These are phyloP conservation scores for Trichomalopsis sarcophagae DNA, from an alignment of 1,140 invertebrate genomes.

Conservation along the genomic window DNA sequence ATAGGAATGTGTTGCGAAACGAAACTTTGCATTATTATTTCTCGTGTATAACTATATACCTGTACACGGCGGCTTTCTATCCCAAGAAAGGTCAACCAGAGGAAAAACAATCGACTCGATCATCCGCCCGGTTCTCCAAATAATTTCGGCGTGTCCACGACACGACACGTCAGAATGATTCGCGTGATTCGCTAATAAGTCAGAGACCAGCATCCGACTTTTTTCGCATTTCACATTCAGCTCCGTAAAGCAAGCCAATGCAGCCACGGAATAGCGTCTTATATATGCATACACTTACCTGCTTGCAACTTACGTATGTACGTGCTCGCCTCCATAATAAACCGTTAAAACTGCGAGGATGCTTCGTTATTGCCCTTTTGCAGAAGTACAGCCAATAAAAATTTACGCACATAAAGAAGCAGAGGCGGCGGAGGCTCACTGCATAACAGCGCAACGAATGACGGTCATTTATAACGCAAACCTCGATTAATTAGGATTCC, in stretches of 20 bases:
- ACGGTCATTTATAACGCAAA: constrained; percentile 21
- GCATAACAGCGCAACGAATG: constrained; percentile 11
- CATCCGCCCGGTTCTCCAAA: no score
- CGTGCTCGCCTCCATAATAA: constrained; percentile 21
- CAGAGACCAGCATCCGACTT: neutral
- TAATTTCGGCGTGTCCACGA: no score
- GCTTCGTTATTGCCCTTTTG: constrained; percentile 19
- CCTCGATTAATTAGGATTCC: constrained; percentile 46
- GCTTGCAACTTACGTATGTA: neutral
- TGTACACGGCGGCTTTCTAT: neutral
- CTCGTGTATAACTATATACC: neutral
- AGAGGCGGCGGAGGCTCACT: neutral
- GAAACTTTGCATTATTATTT: neutral
- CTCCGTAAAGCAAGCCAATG: neutral
- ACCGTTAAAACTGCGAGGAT: constrained; percentile 22
- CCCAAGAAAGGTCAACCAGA: neutral
- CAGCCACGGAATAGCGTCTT: neutral
- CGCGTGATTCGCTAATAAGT: constrained; percentile 32
- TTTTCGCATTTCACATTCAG: neutral
- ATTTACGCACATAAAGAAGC: neutral
- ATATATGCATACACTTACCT: neutral
- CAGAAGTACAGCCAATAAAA: neutral
- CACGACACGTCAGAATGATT: neutral
- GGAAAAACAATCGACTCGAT: no score
- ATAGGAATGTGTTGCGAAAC: neutral